Percentiles rank a stretch among this genome's conserved stretches.
These are phyloP conservation scores for Forbesichthys agassizii DNA, from an alignment of 2,113 vertebrate genomes.

Conservation along the genomic window DNA sequence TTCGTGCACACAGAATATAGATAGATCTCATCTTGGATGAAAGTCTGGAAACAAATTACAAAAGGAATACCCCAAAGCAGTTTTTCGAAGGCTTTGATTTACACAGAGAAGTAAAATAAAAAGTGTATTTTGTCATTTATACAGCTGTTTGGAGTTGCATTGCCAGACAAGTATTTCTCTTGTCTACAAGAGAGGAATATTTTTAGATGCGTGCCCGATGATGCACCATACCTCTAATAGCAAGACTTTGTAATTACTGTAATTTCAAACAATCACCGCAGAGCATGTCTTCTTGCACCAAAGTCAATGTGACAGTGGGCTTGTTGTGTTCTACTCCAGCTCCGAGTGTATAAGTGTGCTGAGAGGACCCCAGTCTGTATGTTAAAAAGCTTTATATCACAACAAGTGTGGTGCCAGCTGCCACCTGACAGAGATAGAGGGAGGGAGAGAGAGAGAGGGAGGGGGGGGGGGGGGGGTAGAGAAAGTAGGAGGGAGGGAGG, in stretches of 20 bases:
- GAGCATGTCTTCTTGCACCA: constrained; percentile 1
- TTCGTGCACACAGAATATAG: constrained; percentile 70
- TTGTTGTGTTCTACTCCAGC: constrained; percentile 19
- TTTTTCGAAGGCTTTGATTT: constrained; percentile 54
- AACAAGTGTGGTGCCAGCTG: constrained; percentile 24
- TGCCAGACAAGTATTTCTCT: too few relatives aligned
- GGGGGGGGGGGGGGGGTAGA: not conserved
- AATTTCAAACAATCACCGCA: constrained; percentile 9
- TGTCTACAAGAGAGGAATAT: not conserved
- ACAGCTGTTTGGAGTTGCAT: too few relatives aligned
- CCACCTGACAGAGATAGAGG: constrained; percentile 3
- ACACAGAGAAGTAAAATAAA: constrained; percentile 40
- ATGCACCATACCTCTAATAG: too few relatives aligned
- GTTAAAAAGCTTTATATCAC: constrained; percentile 44
- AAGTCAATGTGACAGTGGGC: constrained; percentile 28
- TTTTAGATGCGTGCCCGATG: not conserved
- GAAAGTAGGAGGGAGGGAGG: not conserved
- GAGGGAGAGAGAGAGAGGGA: constrained; percentile 22
- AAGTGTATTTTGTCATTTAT: not conserved
- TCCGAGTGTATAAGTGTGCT: constrained; percentile 10
- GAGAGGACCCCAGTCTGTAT: not conserved
- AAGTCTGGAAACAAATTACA: constrained; percentile 75
- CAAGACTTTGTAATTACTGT: constrained; percentile 8
- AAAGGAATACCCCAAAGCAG: constrained; percentile 75
- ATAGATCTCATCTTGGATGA: constrained; percentile 74